Conservation (phyloP, 2,888 invertebrate genomes). For the Macaria liturata region DNA sequence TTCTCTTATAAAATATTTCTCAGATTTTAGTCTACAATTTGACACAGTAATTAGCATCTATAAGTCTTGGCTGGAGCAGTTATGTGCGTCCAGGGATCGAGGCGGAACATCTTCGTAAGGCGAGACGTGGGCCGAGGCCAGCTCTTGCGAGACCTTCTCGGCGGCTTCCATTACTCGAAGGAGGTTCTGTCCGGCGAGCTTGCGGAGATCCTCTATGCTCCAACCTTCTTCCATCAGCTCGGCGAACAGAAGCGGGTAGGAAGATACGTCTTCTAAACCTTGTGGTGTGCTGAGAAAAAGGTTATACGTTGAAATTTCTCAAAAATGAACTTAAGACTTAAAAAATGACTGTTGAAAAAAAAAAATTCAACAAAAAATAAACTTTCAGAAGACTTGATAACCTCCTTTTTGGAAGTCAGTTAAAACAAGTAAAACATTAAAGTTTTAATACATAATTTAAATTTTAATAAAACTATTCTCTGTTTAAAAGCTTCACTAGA, state of each 20-base stretch:
- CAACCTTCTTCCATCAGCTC: slow-evolving; percentile 91
- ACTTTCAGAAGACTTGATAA: no score
- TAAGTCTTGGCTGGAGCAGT: slow-evolving; percentile 86
- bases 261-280: slow-evolving; percentile 91
- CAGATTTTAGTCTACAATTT: slow-evolving; percentile 13
- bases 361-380: no score
- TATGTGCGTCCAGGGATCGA: slow-evolving; percentile 82
- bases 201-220: slow-evolving; percentile 90
- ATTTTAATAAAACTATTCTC: no score
- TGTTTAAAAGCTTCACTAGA: no score
- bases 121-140: slow-evolving; percentile 86
- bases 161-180: slow-evolving; percentile 88
- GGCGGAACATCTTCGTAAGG: slow-evolving; percentile 89
- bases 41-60: slow-evolving; percentile 39
- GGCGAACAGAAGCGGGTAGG: slow-evolving; percentile 90
- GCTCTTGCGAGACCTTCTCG: slow-evolving; percentile 88
- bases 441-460: no score
- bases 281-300: slow-evolving; percentile 86
- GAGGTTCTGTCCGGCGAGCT: slow-evolving; percentile 90
- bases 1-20: slow-evolving; percentile 5
- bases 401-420: no score
- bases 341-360: no score
- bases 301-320: not conserved
- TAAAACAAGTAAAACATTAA: no score
- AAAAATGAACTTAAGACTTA: no score